Evolutionary conservation across 2,113 vertebrate species (phyloP).

Genomic region (Semnornis frantzii): DNA sequence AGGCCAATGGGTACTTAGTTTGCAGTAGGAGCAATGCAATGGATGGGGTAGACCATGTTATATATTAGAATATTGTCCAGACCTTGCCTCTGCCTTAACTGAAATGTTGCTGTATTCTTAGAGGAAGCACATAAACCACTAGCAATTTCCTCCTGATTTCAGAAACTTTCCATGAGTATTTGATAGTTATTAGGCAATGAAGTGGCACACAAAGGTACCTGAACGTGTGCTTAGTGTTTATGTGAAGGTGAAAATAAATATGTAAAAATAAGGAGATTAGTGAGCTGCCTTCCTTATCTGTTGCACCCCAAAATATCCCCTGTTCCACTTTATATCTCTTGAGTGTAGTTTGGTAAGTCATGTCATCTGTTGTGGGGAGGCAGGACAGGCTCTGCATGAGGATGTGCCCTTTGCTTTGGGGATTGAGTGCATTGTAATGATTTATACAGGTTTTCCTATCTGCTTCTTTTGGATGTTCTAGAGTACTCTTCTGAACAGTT

Average conservation of each 20-base stretch:
- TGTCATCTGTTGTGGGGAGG: neutral
- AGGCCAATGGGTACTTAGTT: neutral
- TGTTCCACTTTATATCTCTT: neutral
- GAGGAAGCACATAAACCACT: neutral
- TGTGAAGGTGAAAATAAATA: neutral
- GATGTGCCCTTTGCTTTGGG: neutral
- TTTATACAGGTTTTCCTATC: neutral
- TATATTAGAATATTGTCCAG: neutral
- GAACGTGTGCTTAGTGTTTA: neutral
- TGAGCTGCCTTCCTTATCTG: neutral
- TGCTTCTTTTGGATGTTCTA: neutral
- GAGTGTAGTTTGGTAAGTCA: neutral
- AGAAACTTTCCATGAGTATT: neutral
- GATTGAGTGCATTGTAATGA: neutral
- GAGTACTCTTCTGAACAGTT: neutral
- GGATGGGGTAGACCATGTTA: neutral
- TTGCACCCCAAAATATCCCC: neutral
- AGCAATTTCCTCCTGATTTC: neutral
- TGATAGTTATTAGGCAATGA: neutral
- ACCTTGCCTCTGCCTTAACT: neutral
- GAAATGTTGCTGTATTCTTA: neutral
- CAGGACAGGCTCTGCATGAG: neutral
- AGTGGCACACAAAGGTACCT: neutral
- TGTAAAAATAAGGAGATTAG: neutral
- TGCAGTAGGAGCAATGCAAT: neutral